Conservation (phyloP, 2,888 invertebrate species). For the Caradrina clavipalpis region DNA sequence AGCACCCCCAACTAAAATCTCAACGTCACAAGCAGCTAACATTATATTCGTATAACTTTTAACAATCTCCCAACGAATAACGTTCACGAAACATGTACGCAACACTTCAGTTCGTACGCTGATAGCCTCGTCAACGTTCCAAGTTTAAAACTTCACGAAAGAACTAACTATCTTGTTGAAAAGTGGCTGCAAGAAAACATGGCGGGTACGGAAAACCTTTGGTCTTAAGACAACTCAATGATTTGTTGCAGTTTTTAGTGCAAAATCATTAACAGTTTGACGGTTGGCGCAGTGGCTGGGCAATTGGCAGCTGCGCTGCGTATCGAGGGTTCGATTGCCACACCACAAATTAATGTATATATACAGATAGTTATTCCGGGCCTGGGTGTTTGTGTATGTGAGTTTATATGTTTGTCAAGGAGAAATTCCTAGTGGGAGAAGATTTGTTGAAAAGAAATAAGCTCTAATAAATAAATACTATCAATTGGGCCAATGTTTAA, state of each 20-base stretch:
- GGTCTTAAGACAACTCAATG: background rate
- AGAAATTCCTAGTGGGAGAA: too few relatives aligned
- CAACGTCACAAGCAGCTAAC: slow-evolving; percentile 24
- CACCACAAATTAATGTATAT: too few relatives aligned
- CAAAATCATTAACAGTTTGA: background rate
- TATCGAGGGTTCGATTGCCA: too few relatives aligned
- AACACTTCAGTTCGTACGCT: slow-evolving; percentile 53
- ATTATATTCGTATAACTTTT: slow-evolving; percentile 73
- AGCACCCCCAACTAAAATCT: slow-evolving; percentile 5
- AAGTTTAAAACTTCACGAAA: slow-evolving; percentile 24
- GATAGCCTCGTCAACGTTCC: slow-evolving; percentile 40
- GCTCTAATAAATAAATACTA: too few relatives aligned
- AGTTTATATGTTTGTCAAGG: too few relatives aligned
- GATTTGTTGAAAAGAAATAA: too few relatives aligned
- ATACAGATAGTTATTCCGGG: too few relatives aligned
- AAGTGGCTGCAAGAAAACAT: slow-evolving; percentile 33
- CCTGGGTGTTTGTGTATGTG: too few relatives aligned
- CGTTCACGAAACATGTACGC: slow-evolving; percentile 57
- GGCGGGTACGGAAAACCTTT: slow-evolving; percentile 5
- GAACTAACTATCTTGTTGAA: slow-evolving; percentile 34
- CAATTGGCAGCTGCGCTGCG: too few relatives aligned
- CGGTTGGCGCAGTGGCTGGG: too few relatives aligned
- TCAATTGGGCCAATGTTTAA: too few relatives aligned
- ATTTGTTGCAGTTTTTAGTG: background rate
- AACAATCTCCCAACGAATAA: slow-evolving; percentile 72